Evolutionary conservation across 64 coral and sea anemone species (phyloP), one percentile per base, ranked within the genome.

Genomic region (Actinia tenebrosa): DNA sequence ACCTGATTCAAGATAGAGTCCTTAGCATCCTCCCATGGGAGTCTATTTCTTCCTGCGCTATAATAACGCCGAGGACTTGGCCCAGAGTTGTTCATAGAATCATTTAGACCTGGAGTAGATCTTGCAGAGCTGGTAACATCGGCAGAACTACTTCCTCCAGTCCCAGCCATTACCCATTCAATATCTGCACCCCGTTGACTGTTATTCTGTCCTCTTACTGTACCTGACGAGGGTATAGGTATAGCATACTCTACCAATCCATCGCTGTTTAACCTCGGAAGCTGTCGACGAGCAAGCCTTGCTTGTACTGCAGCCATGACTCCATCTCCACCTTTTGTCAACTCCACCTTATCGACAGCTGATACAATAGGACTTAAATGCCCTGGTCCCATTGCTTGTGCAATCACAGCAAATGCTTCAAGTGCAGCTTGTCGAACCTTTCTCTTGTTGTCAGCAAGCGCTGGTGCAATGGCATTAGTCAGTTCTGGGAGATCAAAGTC

Each of bases 231-330:
- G 23, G 97, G 97, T 54, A 94, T 86, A 22, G 97, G 93, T 85
- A 99, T 62, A 47, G 97, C 97, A 93, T 99, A 99, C 71, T 99
- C 97, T 53, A 99, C 97, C 44, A 99, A 90, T 5, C 97, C 97
- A 95, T 99, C 97, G 56, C 90, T 90, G 77, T 99, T 99, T 64
- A 99, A 59, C 44, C 91, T 89, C 47, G 97, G 97, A 64, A 99
- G 91, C 58, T 95, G 97, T 44, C 97, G 89, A 52, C 97, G 72
- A 26, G 97, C 93, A 44, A 99, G 87, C 22, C 97, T 89, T 56
- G 97, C 97, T 27, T 94, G 93, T 11, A 99, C 77, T 6, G 97
- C 97, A 71, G 90, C 90, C 93, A 95, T 93, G 13, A 99, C 91
- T 18, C 97, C 97, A 85, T 99, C 93, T n/a, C 97, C 97, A 86